These are phyloP conservation scores for Chionis minor DNA, from an alignment of 2,113 vertebrate genomes.

Conservation along the genomic window DNA sequence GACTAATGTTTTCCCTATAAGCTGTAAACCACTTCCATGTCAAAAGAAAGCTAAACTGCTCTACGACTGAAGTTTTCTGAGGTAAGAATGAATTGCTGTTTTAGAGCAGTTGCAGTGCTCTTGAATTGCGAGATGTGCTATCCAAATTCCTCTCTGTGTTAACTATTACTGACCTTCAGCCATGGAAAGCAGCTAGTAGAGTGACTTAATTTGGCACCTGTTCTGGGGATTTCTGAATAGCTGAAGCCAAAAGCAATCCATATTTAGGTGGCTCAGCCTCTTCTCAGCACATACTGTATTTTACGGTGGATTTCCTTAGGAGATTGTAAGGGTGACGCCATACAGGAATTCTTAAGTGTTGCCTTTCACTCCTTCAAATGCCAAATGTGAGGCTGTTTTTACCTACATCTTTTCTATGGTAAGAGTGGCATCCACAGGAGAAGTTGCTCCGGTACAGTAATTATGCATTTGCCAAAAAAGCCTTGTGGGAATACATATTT, in stretches of 20 bases:
- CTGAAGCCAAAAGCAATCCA: constrained; percentile 66
- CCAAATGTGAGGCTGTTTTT: constrained; percentile 26
- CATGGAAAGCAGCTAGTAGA: constrained; percentile 62
- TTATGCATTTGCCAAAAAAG: background rate
- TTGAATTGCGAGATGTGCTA: background rate
- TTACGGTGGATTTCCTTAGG: constrained; percentile 55
- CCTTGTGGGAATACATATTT: background rate
- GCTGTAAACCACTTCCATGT: background rate
- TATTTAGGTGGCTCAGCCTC: constrained; percentile 54
- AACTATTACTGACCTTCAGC: constrained; percentile 66
- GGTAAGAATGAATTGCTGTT: constrained; percentile 32
- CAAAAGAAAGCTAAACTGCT: constrained; percentile 36
- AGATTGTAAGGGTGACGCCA: background rate
- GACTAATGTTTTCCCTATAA: background rate
- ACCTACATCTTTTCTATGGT: background rate
- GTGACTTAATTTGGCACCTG: constrained; percentile 71
- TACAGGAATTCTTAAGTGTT: constrained; percentile 12
- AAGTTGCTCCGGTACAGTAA: background rate
- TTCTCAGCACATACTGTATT: constrained; percentile 63
- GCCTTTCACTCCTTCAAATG: constrained; percentile 43
- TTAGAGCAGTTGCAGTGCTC: background rate
- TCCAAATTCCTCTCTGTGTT: constrained; percentile 49
- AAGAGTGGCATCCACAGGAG: background rate
- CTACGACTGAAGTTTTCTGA: constrained; percentile 47
- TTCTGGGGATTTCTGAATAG: constrained; percentile 66